phyloP scores from a whole-genome alignment of 23 tunicate genomes.

The Ciona savignyi region DNA sequence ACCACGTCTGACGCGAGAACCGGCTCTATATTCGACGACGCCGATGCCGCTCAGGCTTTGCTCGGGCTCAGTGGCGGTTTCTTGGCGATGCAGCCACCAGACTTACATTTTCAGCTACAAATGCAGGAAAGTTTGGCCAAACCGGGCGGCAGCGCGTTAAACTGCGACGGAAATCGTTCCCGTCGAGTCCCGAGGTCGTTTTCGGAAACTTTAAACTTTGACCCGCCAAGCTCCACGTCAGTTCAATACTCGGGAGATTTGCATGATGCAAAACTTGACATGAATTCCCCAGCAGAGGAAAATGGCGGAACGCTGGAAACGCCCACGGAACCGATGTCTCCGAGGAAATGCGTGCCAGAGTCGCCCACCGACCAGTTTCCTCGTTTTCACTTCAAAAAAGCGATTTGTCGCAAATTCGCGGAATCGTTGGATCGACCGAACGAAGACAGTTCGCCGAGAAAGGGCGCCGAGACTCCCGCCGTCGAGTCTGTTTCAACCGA shows the following conservation, averaged over 20 bases:
- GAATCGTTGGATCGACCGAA: slow-evolving; percentile 2
- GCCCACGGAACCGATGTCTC: background rate
- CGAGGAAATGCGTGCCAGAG: background rate
- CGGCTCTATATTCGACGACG: background rate
- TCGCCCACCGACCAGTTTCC: background rate
- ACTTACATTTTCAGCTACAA: too few species aligned
- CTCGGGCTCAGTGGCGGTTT: background rate
- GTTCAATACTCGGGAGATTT: too few species aligned
- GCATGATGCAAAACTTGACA: too few species aligned
- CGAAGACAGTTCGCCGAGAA: background rate
- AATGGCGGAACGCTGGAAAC: background rate
- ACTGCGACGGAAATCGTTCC: too few species aligned
- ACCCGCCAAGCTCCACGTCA: too few species aligned
- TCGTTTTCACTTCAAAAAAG: slow-evolving; percentile 15
- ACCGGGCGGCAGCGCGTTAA: too few species aligned
- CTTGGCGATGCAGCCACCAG: background rate
- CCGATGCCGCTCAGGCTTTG: slow-evolving; percentile 13
- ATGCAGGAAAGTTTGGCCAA: too few species aligned
- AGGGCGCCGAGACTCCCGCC: background rate
- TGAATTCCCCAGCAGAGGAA: background rate
- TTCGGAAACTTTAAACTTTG: too few species aligned
- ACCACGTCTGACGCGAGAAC: background rate
- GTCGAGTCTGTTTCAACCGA: background rate
- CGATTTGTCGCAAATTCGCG: slow-evolving; percentile 19
- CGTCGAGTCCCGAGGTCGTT: too few species aligned